phyloP scores from a whole-genome alignment of 2,888 invertebrate species.

The Aspidiotus destructor region DNA sequence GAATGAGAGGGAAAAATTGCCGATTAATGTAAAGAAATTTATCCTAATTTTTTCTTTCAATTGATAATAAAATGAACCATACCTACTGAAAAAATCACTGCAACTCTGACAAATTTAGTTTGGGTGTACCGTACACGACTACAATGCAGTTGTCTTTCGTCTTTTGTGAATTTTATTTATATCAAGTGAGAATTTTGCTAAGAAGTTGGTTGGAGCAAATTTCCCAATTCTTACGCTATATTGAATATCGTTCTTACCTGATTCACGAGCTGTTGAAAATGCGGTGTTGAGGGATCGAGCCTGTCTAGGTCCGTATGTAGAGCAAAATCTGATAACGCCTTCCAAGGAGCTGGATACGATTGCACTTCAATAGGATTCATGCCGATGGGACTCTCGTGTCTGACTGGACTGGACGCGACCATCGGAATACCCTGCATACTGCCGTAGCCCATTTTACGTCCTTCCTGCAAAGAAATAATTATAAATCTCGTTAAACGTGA shows the following conservation, averaged over 20 bases:
- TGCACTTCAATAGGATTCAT: constrained; percentile 79
- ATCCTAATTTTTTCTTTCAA: too few species aligned
- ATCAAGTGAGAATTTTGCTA: too few species aligned
- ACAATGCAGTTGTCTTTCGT: too few species aligned
- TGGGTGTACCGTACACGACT: too few species aligned
- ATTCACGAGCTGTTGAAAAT: constrained; percentile 92
- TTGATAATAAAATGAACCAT: too few species aligned
- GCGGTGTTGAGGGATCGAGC: constrained; percentile 74
- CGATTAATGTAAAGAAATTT: too few species aligned
- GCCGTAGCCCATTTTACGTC: constrained; percentile 84
- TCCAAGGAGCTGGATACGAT: constrained; percentile 96
- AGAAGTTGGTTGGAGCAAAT: too few species aligned
- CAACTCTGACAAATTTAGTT: too few species aligned
- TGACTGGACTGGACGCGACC: constrained; percentile 89
- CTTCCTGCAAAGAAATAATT: constrained; percentile 59
- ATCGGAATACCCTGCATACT: constrained; percentile 95
- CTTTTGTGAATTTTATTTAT: too few species aligned
- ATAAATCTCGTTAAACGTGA: not conserved
- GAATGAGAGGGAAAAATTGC: too few species aligned
- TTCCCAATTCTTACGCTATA: too few species aligned
- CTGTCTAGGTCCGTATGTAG: constrained; percentile 86
- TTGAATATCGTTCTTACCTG: constrained; percentile 53
- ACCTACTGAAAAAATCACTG: too few species aligned
- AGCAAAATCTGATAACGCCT: constrained; percentile 90
- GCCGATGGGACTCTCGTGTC: constrained; percentile 78